Evolutionary conservation across 1,140 invertebrate genomes (phyloP), one percentile per base, ranked within the genome.

Genomic region (Ostrea denselamellosa): DNA sequence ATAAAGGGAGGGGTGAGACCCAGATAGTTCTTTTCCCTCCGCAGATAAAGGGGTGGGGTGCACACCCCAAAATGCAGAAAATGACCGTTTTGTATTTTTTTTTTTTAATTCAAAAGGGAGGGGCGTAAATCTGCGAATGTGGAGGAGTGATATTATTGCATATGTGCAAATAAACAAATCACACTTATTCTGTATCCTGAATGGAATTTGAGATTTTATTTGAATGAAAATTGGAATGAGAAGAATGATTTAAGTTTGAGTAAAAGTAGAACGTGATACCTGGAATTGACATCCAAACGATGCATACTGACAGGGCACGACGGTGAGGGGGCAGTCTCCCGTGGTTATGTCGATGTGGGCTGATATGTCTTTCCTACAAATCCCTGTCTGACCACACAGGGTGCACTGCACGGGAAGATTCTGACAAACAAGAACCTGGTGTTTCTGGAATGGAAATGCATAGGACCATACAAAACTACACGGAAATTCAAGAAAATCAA

Each of bases 371-470:
- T 88, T 89, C 17, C 90, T 84, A 14, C 52, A 82, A 17, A 92
- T 90, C 5, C 89, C 90, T 2, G 86, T 68, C 56, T 89, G 85
- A 17, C 90, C 90, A 89, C 91, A 92, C 34, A 90, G 34, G 0
- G 88, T 90, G 83, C 91, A 92, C 54, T 88, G 86, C 5, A 92
- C 90, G 10, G 90, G 91, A 10, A 90, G 88, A 81, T 89, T 90
- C 19, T 86, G 81, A 86, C 91, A 92, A 1, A 84, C 77, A 56
- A 92, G 85, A 12, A 92, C 85, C 65, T 92, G 89, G 58, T 92
- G 91, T 83, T 90, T 92, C 91, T 92, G 58, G 5, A 77, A 34
- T 10, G 28, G 9, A 34, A 77, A 10, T 25, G 9, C 25, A n/a
- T n/a, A n/a, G n/a, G n/a, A n/a, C n/a, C n/a, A n/a, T n/a, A n/a